Base-by-base conservation (phyloP, 2,888 invertebrate genomes). In the Gari tellinella region DNA sequence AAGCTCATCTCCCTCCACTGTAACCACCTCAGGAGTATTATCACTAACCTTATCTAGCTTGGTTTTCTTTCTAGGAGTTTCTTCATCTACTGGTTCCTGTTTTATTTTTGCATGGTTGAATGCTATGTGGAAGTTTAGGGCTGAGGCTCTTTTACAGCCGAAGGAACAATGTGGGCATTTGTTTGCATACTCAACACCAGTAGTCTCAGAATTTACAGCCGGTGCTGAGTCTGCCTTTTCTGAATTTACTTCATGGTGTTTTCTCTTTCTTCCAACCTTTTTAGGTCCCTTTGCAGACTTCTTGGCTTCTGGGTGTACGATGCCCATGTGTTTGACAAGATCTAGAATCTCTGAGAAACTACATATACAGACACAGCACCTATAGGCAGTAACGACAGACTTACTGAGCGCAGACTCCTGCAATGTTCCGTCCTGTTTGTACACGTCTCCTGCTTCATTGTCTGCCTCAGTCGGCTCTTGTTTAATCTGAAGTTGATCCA, bases 111-210 rank as follows among this genome's bases (percentile, higher is more conserved):
- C 17, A 67, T 78, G 78, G 26, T 73, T 73, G 8, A 78, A 64
- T 17, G 73, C 61, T 19, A 78, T 70, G 45, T 78, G 78, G 31
- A 78, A 78, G 12, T 51, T 49, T n/a, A 78, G 55, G 17, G 78
- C 78, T n/a, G 78, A 63, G 25, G 60, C 48, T 55, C 78, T 66
- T 37, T 63, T 73, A 19, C 64, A 67, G 41, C 48, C 37, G 23
- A 73, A 73, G 26, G 38, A n/a, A 64, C 78, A 78, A 25, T 73
- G 43, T 1, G 73, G 78, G 37, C 78, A 78, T 61, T 53, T 52
- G 31, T 62, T 62, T 45, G 57, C 25, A 17, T 26, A 14, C 1
- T 25, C 26, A 17, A 17, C 2, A 56, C 2, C 15, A 17, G 19
- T 43, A 19, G 10, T 45, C 14, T 17, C 17, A n/a, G 41, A 4